These are phyloP conservation scores for Salvator merianae DNA, from an alignment of 2,113 vertebrate genomes.

Conservation along the genomic window DNA sequence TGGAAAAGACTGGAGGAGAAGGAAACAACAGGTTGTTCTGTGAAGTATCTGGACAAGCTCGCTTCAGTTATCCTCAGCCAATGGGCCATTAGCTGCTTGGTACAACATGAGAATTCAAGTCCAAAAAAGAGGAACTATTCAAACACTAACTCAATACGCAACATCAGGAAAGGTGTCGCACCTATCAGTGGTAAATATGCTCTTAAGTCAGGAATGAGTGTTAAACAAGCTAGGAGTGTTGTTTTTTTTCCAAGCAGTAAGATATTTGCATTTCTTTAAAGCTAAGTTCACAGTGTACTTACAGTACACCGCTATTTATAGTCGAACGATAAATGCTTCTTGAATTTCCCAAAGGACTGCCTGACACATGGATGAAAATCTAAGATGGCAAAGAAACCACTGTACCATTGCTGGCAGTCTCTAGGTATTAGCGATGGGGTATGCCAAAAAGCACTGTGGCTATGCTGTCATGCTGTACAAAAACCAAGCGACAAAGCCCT, in stretches of 20 bases:
- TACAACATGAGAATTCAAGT: too few relatives aligned
- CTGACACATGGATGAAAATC: conserved; percentile 46
- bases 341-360: neutral
- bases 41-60: too few relatives aligned
- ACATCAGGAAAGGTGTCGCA: neutral
- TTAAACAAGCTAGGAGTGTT: neutral
- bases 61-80: too few relatives aligned
- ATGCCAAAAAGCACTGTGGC: neutral
- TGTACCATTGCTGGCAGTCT: conserved; percentile 10
- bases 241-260: neutral
- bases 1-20: too few relatives aligned
- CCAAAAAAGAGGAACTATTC: too few relatives aligned
- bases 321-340: neutral
- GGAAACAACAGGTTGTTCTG: too few relatives aligned
- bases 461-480: conserved; percentile 41
- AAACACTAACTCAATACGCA: too few relatives aligned
- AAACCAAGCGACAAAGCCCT: conserved; percentile 28
- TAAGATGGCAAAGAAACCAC: conserved; percentile 7
- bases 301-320: conserved; percentile 23
- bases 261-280: conserved; percentile 15
- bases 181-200: conserved; percentile 6
- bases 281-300: conserved; percentile 25
- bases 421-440: conserved; percentile 10
- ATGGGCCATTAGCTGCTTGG: too few relatives aligned
- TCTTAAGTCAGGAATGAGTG: conserved; percentile 24